Evolutionary conservation across 2,888 invertebrate species (phyloP).

Genomic region (Megastigmus dorsalis): DNA sequence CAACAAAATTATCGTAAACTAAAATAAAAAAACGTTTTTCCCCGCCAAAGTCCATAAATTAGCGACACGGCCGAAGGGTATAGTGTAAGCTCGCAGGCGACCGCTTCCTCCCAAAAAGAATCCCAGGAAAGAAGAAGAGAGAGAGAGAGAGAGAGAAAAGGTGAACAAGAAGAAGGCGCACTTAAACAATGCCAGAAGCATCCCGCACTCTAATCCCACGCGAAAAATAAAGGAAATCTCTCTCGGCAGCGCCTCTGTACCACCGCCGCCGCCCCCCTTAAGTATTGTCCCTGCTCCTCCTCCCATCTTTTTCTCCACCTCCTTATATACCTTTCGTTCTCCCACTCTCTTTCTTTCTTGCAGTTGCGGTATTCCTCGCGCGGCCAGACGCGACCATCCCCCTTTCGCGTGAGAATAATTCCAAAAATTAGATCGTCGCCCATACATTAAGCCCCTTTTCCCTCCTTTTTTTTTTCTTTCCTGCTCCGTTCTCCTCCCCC

Average conservation of each 20-base stretch:
- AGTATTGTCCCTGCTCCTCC: constrained; percentile 50
- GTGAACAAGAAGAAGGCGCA: constrained; percentile 54
- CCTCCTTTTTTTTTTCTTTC: neutral
- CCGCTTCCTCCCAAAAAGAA: neutral
- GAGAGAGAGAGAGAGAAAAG: constrained; percentile 51
- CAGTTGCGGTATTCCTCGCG: too few species aligned
- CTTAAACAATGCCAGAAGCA: constrained; percentile 54
- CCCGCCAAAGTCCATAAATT: constrained; percentile 36
- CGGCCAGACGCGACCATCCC: neutral
- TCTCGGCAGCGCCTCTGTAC: constrained; percentile 3
- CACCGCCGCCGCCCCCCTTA: constrained; percentile 36
- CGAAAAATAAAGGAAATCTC: constrained; percentile 51
- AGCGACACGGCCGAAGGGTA: constrained; percentile 19
- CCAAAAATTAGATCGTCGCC: constrained; percentile 54
- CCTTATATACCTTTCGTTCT: neutral
- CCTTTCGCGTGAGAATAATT: constrained; percentile 54
- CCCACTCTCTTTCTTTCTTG: too few species aligned
- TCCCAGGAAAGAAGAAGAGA: neutral
- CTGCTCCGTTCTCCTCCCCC: neutral
- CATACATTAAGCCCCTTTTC: constrained; percentile 47
- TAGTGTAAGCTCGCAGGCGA: too few species aligned
- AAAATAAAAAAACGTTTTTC: constrained; percentile 28
- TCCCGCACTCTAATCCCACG: constrained; percentile 53
- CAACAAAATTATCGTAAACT: too few species aligned
- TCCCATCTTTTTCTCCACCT: neutral